Conservation (phyloP, 2,888 invertebrate genomes). For the Cryptocephalus moraei region DNA sequence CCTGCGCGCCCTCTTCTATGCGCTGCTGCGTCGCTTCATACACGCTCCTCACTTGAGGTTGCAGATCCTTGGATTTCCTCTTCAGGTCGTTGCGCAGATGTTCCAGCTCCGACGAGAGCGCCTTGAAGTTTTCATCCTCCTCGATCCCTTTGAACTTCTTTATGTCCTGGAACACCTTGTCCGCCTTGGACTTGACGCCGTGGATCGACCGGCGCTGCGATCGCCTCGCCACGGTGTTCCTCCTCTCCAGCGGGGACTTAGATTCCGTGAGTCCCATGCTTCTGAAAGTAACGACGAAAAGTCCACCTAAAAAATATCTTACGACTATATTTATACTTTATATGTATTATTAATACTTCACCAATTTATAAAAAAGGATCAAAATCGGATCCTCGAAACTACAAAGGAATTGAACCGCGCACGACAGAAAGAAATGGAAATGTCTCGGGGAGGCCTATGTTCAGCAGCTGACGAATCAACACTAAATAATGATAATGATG, state of each 20-base stretch:
- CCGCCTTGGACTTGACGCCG: constrained; percentile 17
- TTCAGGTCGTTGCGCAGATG: constrained; percentile 14
- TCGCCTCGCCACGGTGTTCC: constrained; percentile 20
- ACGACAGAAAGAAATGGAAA: no score
- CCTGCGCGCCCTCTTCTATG: constrained; percentile 14
- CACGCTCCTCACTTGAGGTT: constrained; percentile 18
- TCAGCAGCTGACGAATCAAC: no score
- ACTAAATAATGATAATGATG: no score
- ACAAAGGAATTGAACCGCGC: no score
- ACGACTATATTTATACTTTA: no score
- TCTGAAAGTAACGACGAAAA: no score
- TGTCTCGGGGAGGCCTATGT: no score
- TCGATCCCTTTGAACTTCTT: constrained; percentile 20
- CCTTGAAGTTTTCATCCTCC: constrained; percentile 13
- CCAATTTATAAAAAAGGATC: no score
- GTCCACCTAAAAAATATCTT: no score
- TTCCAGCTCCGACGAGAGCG: constrained; percentile 13
- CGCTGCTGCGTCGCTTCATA: constrained; percentile 16
- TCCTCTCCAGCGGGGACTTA: constrained; percentile 21
- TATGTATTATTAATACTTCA: no score
- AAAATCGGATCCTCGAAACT: no score
- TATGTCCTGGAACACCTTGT: constrained; percentile 16
- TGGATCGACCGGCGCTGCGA: constrained; percentile 20
- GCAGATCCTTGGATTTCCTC: constrained; percentile 14
- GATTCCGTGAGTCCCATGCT: constrained; percentile 18